Percentiles rank a stretch among this genome's conserved stretches.
phyloP scores from a whole-genome alignment of 2,797 vertebrate genomes.

The Notamacropus eugenii region DNA sequence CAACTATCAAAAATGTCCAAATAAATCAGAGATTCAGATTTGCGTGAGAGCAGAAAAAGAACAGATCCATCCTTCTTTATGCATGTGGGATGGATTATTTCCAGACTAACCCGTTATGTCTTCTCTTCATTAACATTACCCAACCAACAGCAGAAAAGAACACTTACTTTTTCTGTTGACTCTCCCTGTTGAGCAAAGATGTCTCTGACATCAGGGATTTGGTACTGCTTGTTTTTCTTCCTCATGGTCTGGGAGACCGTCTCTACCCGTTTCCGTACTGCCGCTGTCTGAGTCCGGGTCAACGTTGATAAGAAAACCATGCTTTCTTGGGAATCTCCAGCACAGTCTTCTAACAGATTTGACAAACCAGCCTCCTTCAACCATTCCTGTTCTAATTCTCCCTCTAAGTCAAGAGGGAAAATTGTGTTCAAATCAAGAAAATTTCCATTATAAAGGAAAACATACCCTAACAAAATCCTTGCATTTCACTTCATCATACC shows the following conservation, averaged over 20 bases:
- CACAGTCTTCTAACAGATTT: constrained; percentile 90
- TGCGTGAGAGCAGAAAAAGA: neutral
- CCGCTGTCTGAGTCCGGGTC: constrained; percentile 93
- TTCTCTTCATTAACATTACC: neutral
- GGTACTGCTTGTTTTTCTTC: constrained; percentile 92
- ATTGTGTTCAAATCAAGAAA: constrained; percentile 16
- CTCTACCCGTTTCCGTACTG: constrained; percentile 92
- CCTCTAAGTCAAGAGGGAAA: constrained; percentile 87
- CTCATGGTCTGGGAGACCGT: constrained; percentile 93
- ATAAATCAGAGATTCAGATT: neutral
- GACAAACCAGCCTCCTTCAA: constrained; percentile 94
- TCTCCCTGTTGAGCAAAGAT: constrained; percentile 92
- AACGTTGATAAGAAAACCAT: constrained; percentile 92
- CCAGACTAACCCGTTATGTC: neutral
- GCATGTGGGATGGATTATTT: neutral
- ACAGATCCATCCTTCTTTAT: neutral
- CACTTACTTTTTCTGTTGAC: constrained; percentile 86
- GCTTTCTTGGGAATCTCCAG: constrained; percentile 91
- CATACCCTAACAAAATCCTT: constrained; percentile 10
- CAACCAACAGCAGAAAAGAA: constrained; percentile 25
- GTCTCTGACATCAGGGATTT: constrained; percentile 95
- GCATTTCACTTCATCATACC: neutral
- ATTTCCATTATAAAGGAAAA: constrained; percentile 27
- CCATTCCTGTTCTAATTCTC: constrained; percentile 97
- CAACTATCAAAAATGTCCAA: neutral